Evolutionary conservation across 2,113 vertebrate species (phyloP).

Genomic region (Haplochromis burtoni): DNA sequence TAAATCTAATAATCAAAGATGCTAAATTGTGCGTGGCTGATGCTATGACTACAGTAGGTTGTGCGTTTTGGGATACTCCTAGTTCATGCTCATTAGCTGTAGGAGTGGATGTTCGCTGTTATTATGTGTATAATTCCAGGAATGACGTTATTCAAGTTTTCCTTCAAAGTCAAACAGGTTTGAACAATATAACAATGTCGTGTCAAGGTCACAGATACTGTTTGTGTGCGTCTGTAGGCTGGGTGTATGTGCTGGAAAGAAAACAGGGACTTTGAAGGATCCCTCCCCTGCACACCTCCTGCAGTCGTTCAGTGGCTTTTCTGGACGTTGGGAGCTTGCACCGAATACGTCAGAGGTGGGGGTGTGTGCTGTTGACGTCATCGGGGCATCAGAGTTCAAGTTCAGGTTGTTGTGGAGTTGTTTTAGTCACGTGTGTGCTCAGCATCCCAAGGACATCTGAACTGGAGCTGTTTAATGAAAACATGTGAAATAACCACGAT

Average conservation of each 20-base stretch:
- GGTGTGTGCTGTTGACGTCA: neutral
- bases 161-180: neutral
- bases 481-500: neutral
- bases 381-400: neutral
- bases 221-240: neutral
- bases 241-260: neutral
- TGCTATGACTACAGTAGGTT: neutral
- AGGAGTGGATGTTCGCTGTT: neutral
- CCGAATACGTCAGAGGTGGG: neutral
- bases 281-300: neutral
- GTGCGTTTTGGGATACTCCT: neutral
- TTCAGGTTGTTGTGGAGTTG: neutral
- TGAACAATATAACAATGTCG: neutral
- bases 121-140: neutral
- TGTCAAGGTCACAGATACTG: neutral
- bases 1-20: neutral
- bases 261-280: neutral
- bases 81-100: neutral
- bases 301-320: neutral
- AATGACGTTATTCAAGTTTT: neutral
- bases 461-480: neutral
- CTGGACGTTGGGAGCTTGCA: neutral
- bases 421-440: neutral
- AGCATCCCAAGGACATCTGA: neutral
- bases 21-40: neutral